Evolutionary conservation across 2,797 vertebrate genomes (phyloP).

Genomic region (Chelon labrosus): DNA sequence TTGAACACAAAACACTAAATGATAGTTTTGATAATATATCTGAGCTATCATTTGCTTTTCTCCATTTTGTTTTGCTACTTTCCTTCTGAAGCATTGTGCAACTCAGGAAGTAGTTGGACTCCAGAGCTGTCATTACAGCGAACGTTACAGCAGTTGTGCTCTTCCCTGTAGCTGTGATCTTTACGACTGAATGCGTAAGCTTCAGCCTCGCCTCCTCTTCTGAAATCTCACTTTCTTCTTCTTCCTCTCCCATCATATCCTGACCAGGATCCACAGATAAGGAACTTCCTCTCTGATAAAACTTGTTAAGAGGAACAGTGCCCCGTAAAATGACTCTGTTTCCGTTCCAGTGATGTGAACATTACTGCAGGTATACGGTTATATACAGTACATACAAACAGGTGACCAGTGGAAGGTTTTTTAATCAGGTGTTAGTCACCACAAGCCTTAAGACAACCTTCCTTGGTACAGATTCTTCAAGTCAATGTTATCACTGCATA

Average conservation of each 20-base stretch:
- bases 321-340: conserved; percentile 47
- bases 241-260: conserved; percentile 58
- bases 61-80: not conserved
- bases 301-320: conserved; percentile 40
- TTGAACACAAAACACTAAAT: too few relatives aligned
- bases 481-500: too few relatives aligned
- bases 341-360: not conserved
- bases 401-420: not conserved
- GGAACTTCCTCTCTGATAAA: conserved; percentile 72
- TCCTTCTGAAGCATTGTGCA: not conserved
- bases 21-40: too few relatives aligned
- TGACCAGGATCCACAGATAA: conserved; percentile 62
- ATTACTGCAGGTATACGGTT: not conserved
- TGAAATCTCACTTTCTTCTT: conserved; percentile 57
- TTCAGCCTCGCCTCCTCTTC: conserved; percentile 47
- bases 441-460: too few relatives aligned
- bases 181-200: conserved; percentile 65
- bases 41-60: not conserved
- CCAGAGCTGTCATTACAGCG: conserved; percentile 11
- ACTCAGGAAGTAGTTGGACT: conserved; percentile 4
- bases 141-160: not conserved
- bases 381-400: not conserved
- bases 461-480: too few relatives aligned
- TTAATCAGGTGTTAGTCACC: not conserved
- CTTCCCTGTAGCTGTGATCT: conserved; percentile 57